Percentiles rank a stretch among this genome's conserved stretches.
Conservation (phyloP, 2,888 invertebrate species). For the Neuroscelio doddi region DNA sequence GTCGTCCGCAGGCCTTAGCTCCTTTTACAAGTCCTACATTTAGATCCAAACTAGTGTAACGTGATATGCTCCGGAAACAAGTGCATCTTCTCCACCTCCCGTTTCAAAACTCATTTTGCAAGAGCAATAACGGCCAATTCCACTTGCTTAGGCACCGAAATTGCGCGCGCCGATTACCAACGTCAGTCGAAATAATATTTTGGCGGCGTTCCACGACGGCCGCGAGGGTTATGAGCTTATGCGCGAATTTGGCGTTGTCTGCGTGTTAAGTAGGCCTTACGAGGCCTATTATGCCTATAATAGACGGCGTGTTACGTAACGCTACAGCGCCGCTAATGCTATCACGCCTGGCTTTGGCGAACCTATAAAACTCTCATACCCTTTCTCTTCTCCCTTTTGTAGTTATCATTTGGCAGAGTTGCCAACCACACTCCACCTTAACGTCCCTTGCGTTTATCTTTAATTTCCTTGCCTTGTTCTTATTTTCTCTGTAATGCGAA, state of each 20-base stretch:
- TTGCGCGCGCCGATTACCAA: conserved; percentile 43
- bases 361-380: conserved; percentile 2
- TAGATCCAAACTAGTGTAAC: conserved; percentile 11
- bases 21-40: background rate
- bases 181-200: conserved; percentile 38
- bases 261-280: conserved; percentile 44
- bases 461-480: background rate
- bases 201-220: conserved; percentile 33
- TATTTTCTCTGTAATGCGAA: background rate
- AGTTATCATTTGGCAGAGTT: conserved; percentile 67
- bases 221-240: background rate
- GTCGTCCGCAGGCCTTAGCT: too few species aligned
- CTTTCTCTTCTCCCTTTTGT: conserved; percentile 36
- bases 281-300: conserved; percentile 41
- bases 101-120: conserved; percentile 26
- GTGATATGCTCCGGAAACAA: conserved; percentile 8
- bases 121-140: conserved; percentile 35
- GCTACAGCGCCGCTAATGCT: conserved; percentile 31
- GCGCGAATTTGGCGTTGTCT: background rate
- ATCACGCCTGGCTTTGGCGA: conserved; percentile 7
- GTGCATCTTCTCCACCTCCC: conserved; percentile 4
- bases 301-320: conserved; percentile 22
- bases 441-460: background rate
- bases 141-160: conserved; percentile 28
- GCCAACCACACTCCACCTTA: conserved; percentile 56